Conservation (phyloP, 92 coral and sea anemone genomes). For the Scolanthus callimorphus region DNA sequence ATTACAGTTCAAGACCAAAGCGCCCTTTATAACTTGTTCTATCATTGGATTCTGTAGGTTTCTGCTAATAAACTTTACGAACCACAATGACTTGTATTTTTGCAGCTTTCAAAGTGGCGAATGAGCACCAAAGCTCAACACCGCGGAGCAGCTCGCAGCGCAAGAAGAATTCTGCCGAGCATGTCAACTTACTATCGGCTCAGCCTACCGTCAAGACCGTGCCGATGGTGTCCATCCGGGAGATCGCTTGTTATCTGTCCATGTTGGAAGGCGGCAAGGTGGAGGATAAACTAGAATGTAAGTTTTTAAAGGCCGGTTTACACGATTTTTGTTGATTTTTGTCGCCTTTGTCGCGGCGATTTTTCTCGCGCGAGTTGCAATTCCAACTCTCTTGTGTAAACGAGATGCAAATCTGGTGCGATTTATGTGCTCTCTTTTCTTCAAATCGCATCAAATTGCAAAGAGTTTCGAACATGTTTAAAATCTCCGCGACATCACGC, state of each 20-base stretch:
- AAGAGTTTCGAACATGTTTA: no score
- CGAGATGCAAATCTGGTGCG: no score
- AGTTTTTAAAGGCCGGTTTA: no score
- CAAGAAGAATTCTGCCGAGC: conserved; percentile 86
- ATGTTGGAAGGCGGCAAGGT: conserved; percentile 98
- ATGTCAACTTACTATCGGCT: conserved; percentile 55
- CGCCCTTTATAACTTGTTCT: no score
- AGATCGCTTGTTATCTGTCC: conserved; percentile 94
- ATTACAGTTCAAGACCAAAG: no score
- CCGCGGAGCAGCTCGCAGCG: conserved; percentile 91
- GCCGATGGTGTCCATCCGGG: conserved; percentile 97
- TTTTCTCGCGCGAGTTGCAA: no score
- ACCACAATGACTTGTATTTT: not conserved
- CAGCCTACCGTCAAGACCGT: conserved; percentile 72
- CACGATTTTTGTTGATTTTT: no score
- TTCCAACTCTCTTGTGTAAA: no score
- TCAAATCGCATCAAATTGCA: no score
- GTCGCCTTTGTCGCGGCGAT: no score
- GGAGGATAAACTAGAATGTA: conserved; percentile 98
- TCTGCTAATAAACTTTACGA: not conserved
- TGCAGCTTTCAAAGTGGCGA: conserved; percentile 85
- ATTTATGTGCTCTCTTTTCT: no score
- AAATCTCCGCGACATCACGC: no score
- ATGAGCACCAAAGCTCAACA: conserved; percentile 75
- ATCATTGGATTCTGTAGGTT: not conserved